A percentile compares a stretch with the other conserved stretches of the same genome.
phyloP scores from a whole-genome alignment of 2,888 invertebrate genomes.

The Bimastos eiseni region DNA sequence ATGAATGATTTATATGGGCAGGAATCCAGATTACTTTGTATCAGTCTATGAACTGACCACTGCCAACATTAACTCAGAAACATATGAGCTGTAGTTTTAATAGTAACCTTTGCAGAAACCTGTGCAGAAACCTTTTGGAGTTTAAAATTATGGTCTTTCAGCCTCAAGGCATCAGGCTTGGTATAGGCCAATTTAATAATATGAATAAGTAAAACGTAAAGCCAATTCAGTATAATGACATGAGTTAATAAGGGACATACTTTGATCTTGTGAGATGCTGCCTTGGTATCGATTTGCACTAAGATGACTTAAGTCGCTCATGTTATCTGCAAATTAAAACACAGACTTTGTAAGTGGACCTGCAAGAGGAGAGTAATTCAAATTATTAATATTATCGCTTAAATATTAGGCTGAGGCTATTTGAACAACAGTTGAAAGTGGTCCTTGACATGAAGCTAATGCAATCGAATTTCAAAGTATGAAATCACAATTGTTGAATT shows the following conservation, averaged over 20 bases:
- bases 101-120: too few relatives aligned
- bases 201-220: not conserved
- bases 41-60: too few relatives aligned
- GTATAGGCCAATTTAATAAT: not conserved
- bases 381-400: not conserved
- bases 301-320: not conserved
- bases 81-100: too few relatives aligned
- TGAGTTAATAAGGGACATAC: not conserved
- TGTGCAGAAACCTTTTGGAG: too few relatives aligned
- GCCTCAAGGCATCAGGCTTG: too few relatives aligned
- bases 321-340: not conserved
- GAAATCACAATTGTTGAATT: not conserved
- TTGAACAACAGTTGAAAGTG: constrained; percentile 13
- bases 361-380: too few relatives aligned
- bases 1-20: too few relatives aligned
- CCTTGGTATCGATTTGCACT: not conserved
- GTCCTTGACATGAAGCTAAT: not conserved
- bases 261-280: not conserved
- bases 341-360: not conserved
- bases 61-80: too few relatives aligned
- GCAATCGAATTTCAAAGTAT: not conserved
- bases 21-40: too few relatives aligned
- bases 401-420: not conserved
- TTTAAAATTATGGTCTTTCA: too few relatives aligned
- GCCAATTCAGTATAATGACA: not conserved